Conservation (phyloP, 2,888 invertebrate species). For the Agriopis marginaria region DNA sequence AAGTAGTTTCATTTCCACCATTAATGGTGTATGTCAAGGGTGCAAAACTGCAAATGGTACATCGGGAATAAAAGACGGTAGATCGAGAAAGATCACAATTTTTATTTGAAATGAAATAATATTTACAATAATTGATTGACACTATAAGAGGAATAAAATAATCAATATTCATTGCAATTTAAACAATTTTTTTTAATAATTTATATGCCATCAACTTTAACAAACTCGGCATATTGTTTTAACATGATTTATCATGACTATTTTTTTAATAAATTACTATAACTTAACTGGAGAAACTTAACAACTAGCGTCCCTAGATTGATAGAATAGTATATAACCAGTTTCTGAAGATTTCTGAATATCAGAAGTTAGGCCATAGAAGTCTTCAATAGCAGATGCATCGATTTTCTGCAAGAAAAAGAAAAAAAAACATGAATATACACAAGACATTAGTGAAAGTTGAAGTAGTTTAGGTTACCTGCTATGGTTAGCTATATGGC, state of each 20-base stretch:
- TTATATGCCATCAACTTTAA: conserved; percentile 82
- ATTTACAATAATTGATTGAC: conserved; percentile 77
- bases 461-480: no score
- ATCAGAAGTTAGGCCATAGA: conserved; percentile 99
- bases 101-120: conserved; percentile 74
- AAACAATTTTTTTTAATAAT: conserved; percentile 72
- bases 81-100: conserved; percentile 67
- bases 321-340: conserved; percentile 99
- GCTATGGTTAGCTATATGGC: no score
- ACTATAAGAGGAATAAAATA: conserved; percentile 60
- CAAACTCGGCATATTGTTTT: conserved; percentile 76
- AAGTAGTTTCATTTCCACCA: no score
- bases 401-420: conserved; percentile 96
- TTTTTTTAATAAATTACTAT: conserved; percentile 79
- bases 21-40: no score
- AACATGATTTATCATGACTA: conserved; percentile 77
- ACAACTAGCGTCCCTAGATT: conserved; percentile 93
- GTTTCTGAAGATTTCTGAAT: conserved; percentile 99
- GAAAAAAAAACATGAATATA: conserved; percentile 34
- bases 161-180: conserved; percentile 51
- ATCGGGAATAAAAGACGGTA: conserved; percentile 45
- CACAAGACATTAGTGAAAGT: neutral
- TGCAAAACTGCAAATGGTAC: no score
- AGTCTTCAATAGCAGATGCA: conserved; percentile 99
- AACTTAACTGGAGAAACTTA: conserved; percentile 77